Evolutionary conservation across 2,888 invertebrate species (phyloP).

Genomic region (Oxyteleia sp.): DNA sequence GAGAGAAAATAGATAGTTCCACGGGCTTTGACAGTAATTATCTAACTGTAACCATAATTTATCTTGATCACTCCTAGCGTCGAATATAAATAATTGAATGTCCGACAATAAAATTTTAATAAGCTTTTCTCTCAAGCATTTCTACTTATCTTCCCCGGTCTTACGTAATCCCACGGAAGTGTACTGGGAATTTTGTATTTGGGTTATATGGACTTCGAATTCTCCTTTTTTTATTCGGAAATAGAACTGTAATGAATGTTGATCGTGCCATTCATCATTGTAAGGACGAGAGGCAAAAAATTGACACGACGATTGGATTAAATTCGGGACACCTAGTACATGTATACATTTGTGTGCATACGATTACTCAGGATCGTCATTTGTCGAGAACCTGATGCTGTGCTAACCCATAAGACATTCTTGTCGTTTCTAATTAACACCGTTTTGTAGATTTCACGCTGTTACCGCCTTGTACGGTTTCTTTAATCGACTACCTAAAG

Average conservation of each 20-base stretch:
- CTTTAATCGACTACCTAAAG: too few relatives aligned
- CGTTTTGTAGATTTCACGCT: too few relatives aligned
- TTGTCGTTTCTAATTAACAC: too few relatives aligned
- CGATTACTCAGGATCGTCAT: too few relatives aligned
- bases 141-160: constrained; percentile 21
- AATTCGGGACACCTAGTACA: constrained; percentile 1
- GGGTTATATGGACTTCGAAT: constrained; percentile 8
- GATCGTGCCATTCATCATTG: constrained; percentile 22
- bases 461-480: too few relatives aligned
- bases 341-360: too few relatives aligned
- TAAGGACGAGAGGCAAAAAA: background rate
- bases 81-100: constrained; percentile 54
- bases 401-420: too few relatives aligned
- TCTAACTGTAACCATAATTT: constrained; percentile 53
- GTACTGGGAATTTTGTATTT: constrained; percentile 5
- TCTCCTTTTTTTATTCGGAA: background rate
- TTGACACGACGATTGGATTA: background rate
- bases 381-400: too few relatives aligned
- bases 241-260: constrained; percentile 11
- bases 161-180: constrained; percentile 28
- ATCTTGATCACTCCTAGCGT: constrained; percentile 40
- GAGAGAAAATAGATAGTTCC: constrained; percentile 46
- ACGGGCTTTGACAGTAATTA: constrained; percentile 42
- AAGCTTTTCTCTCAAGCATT: constrained; percentile 34
- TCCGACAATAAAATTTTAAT: constrained; percentile 44